Evolutionary conservation across 2,113 vertebrate genomes (phyloP), one percentile per base, ranked within the genome.

Genomic region (Dolichallabes microphthalmus): DNA sequence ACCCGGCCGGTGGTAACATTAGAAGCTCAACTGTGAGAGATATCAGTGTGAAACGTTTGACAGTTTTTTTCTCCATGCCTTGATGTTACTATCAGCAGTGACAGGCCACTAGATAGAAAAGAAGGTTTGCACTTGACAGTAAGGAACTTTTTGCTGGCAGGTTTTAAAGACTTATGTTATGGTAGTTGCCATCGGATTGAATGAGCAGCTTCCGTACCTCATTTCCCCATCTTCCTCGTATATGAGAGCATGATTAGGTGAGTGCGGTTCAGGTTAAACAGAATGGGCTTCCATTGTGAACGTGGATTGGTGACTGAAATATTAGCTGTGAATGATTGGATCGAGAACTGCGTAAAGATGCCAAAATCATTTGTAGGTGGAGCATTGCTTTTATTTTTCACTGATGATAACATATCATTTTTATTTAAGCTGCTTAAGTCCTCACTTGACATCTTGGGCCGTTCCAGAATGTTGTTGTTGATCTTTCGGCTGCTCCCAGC

Each of bases 401-500:
- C 57, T 80, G 88, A 90, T 88, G 88, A 80, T 83, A 89, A 84
- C 88, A 79, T 76, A 90, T 86, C 85, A 83, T 91, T 92, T 92
- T 91, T 86, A 92, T 91, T 89, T 91, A 90, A 88, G 69, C 55
- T 63, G 90, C 78, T 60, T 82, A 27, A 60, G 52, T 57, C 32
- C 58, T 75, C 60, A 4, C 10, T 78, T 14, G 27, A 22, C 60
- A 25, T 61, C 64, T 83, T 25, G 45, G 74, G 50, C 82, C 79
- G 68, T 84, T 87, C 80, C 60, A 79, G 73, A 79, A 57, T 88
- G 85, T n/a, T n/a, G n/a, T n/a, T n/a, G n/a, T n/a, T n/a, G n/a
- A n/a, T n/a, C n/a, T n/a, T n/a, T n/a, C n/a, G n/a, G n/a, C n/a
- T n/a, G n/a, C n/a, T n/a, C n/a, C n/a, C n/a, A n/a, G n/a, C n/a